phyloP scores from a whole-genome alignment of 2,113 vertebrate species.

The Ictalurus furcatus region DNA sequence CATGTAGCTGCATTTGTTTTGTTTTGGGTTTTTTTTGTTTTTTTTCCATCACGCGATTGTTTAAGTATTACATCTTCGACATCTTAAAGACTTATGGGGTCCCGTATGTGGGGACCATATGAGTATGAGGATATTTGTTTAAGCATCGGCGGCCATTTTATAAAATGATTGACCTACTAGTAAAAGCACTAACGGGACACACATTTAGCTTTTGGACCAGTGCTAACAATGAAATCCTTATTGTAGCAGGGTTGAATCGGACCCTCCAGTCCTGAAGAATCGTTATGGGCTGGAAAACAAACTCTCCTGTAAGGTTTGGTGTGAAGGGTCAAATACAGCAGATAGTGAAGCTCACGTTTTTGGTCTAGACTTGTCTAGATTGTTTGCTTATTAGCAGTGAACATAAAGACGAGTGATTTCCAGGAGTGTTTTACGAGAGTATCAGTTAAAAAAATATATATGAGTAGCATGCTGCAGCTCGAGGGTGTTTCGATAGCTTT shows the following conservation, averaged over 20 bases:
- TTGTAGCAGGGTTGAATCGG: background rate
- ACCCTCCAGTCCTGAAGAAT: background rate
- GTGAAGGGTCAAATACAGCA: too few relatives aligned
- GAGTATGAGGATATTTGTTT: background rate
- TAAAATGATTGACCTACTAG: background rate
- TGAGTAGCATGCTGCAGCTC: background rate
- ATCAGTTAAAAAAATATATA: background rate
- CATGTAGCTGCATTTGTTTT: background rate
- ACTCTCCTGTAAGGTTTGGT: too few relatives aligned
- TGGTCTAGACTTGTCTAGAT: background rate
- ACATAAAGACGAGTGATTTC: background rate
- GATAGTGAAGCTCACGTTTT: too few relatives aligned
- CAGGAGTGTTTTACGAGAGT: background rate
- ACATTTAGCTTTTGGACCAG: background rate
- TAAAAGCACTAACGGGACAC: background rate
- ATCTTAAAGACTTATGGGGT: background rate
- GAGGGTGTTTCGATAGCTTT: conserved; percentile 3
- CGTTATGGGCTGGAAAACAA: background rate
- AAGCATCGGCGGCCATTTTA: background rate
- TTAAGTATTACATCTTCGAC: background rate
- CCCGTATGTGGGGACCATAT: background rate
- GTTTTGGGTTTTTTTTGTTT: background rate
- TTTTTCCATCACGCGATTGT: background rate
- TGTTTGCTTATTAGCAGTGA: conserved; percentile 8
- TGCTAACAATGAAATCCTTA: background rate